Base-by-base conservation (phyloP, 2,113 vertebrate genomes). In the Syngnathus floridae region DNA sequence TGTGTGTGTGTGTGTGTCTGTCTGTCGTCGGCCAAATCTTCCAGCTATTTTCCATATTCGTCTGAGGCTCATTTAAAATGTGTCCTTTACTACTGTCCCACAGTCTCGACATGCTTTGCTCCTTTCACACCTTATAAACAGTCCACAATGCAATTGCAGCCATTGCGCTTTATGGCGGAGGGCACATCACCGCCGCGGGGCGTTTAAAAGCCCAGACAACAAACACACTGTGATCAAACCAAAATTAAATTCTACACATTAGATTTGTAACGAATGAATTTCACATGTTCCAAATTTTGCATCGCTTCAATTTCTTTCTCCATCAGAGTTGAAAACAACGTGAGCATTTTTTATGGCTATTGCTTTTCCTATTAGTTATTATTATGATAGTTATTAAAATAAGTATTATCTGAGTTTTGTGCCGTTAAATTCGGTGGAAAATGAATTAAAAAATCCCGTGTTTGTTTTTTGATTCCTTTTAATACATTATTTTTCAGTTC, bases 71-170 rank as follows among this genome's bases (percentile, higher is more conserved):
- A 65, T 60, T 63, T 35, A 48, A 75, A 82, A 77, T 41, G 62
- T 48, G 26, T 58, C 67, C 45, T 52, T 73, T 54, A 38, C 68
- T 70, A 66, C 69, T 56, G 67, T 72, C 67, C 78, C 83, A 64
- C 65, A 67, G 66, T 54, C 64, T 66, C 61, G 9, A 38, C 68
- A 56, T 72, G 72, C 70, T 64, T 57, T 63, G 57, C 67, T 89
- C 86, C 83, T 90, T 93, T 94, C 92, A 90, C 93, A 95, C 93
- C 92, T 93, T 92, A 93, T 95, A 95, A 97, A 96, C 76, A 89
- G 90, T 91, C 90, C 91, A 89, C 90, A 86, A 90, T 89, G 88
- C 90, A 89, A 91, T 93, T 91, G 91, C 91, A 88, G 88, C 90
- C 89, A 91, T 93, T 91, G 91, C 91, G 87, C 91, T 96, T 96